Base-by-base conservation (phyloP, 2,113 vertebrate genomes). In the Melanotaenia duboulayi region DNA sequence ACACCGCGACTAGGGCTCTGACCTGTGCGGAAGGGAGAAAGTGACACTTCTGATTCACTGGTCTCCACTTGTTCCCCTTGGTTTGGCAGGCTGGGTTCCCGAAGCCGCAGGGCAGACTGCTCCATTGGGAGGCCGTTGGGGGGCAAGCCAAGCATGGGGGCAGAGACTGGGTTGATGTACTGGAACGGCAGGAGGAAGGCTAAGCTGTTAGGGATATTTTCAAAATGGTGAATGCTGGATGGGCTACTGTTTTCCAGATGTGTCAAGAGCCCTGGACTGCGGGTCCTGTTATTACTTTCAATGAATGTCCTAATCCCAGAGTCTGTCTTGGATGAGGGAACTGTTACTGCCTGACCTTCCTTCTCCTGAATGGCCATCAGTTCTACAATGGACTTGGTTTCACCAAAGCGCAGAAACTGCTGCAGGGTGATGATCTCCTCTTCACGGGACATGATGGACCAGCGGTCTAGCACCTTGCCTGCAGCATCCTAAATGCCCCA, bases 301-400 rank as follows among this genome's bases (percentile, higher is more conserved):
- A 99, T 99, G 90, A 99, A 99, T 94, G 97, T 99, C 92, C 98
- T 96, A 93, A 99, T 99, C 76, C 98, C 98, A 57, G 98, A 99
- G 92, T 99, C 98, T 82, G 95, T 95, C 94, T 99, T 99, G 91
- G 97, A 97, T 82, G 97, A 97, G 25, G 96, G 96, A 82, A 99
- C 97, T 55, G 98, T 96, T 85, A 99, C 96, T 17, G 98, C 97
- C 92, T 99, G 98, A 80, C 97, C 97, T 93, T 99, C 98, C 92
- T 99, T 99, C 94, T 99, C 98, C 92, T 99, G 98, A 94, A 99
- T 99, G 76, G 98, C 98, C 98, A 99, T 99, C 91, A 99, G 95
- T 92, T 99, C 98, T 89, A 99, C 98, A 0, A 99, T 99, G 90
- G 98, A 99, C 93, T 99, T 99, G 62, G 98, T 99, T 93, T 99